These are phyloP conservation scores for Dryobotodes eremita DNA, from an alignment of 2,888 invertebrate species.

Conservation along the genomic window DNA sequence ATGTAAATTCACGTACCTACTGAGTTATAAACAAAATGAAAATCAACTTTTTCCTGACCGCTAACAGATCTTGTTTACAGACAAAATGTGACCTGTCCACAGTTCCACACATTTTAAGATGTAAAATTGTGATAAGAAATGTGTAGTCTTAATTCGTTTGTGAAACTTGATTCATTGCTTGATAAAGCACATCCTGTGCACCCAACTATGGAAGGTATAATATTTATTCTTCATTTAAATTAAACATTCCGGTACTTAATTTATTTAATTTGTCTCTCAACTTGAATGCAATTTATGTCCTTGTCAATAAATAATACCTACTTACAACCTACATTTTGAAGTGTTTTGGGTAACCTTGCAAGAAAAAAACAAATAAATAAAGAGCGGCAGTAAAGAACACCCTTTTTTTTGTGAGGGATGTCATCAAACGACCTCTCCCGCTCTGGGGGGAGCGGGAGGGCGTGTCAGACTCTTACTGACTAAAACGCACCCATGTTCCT, in stretches of 20 bases:
- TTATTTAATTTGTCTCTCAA: neutral
- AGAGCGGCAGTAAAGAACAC: neutral
- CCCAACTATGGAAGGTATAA: neutral
- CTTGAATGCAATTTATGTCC: neutral
- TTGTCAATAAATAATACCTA: neutral
- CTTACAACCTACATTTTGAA: neutral
- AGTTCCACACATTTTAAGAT: constrained; percentile 18
- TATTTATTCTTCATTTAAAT: neutral
- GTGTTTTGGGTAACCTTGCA: neutral
- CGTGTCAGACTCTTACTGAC: too few relatives aligned
- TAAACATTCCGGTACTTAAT: neutral
- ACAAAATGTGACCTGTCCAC: constrained; percentile 13
- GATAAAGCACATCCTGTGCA: constrained; percentile 27
- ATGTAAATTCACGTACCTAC: neutral
- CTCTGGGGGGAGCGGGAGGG: too few relatives aligned
- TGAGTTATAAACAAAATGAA: constrained; percentile 9
- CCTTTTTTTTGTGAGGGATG: too few relatives aligned
- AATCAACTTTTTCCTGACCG: neutral
- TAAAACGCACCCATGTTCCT: too few relatives aligned
- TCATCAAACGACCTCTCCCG: too few relatives aligned
- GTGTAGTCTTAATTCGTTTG: constrained; percentile 1
- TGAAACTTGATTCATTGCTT: constrained; percentile 28
- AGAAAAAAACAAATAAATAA: neutral
- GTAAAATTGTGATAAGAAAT: constrained; percentile 27
- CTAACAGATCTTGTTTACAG: constrained; percentile 9